Evolutionary conservation across 30 jellyfish, hydroid and myxozoan genomes (phyloP), one percentile per base, ranked within the genome.

Genomic region (Turritopsis rubra): DNA sequence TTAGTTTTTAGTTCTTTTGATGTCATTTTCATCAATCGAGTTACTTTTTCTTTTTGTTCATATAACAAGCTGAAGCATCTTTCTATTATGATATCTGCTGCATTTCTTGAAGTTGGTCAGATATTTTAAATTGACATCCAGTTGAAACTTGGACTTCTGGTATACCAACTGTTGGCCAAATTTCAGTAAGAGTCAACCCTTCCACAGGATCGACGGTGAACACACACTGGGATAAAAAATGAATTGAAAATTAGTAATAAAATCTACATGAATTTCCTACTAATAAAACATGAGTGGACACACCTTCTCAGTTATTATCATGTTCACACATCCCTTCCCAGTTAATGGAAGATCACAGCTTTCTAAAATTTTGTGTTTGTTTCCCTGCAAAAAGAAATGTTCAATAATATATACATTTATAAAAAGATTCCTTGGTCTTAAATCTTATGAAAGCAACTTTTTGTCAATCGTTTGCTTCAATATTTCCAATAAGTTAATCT

Each of bases 301-400:
- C 73, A 91, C 97, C 97, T 91, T 87, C 75, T 91, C 97, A 1
- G 97, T 91, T 68, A 91, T 91, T 84, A 91, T 91, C 95, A 87
- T 83, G 66, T 91, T 82, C 4, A 87, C 97, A 79, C 97, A 91
- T 72, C 91, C 86, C 79, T 87, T 91, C 30, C 97, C 97, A 53
- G 97, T 91, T 27, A 91, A 73, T 18, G 97, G 97, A 25, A 91
- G 79, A 5, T 90, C 52, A 79, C 97, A 91, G 23, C 79, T 88
- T 65, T 91, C 97, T 3, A 91, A 83, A 88, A 91, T 91, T 72
- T 91, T 91, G 73, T 91, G 95, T 16, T 84, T 75, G 22, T 86
- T 92, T 21, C 95, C 95, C 91, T 85, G 23, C 22, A 85, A 24
- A 65, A 77, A 23, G 9, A 71, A 71, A n/a, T n/a, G n/a, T n/a